These are phyloP conservation scores for Drosophila kuntzei DNA, from an alignment of 2,888 invertebrate genomes.

Conservation along the genomic window DNA sequence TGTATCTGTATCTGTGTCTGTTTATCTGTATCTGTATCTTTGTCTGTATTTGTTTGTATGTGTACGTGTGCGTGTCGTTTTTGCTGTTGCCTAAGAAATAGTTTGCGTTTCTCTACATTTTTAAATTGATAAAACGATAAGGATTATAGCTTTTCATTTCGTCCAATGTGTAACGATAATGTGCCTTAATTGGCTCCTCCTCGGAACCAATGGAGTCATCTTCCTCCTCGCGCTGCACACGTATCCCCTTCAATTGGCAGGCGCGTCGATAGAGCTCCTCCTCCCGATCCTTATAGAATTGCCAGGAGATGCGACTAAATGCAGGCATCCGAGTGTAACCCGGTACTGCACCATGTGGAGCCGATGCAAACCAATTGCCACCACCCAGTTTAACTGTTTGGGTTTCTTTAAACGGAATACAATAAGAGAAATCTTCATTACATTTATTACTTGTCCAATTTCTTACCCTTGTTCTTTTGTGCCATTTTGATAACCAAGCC, in stretches of 20 bases:
- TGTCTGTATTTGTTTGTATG: neutral
- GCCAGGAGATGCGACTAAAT: constrained; percentile 50
- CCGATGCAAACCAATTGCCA: constrained; percentile 51
- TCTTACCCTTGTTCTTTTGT: constrained; percentile 69
- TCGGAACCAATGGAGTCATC: constrained; percentile 60
- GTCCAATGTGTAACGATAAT: constrained; percentile 73
- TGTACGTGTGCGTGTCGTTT: constrained; percentile 3
- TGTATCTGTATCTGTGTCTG: neutral
- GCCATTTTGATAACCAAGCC: constrained; percentile 72
- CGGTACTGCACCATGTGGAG: constrained; percentile 22
- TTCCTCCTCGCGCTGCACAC: constrained; percentile 52
- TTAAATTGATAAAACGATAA: constrained; percentile 63
- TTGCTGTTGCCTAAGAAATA: constrained; percentile 27
- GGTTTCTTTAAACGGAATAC: constrained; percentile 47
- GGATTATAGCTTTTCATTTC: constrained; percentile 76
- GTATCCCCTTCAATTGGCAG: constrained; percentile 70
- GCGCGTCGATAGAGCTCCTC: constrained; percentile 72
- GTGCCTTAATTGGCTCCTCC: constrained; percentile 49
- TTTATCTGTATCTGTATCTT: neutral
- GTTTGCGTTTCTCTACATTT: constrained; percentile 33
- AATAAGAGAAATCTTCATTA: neutral
- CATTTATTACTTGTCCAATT: too few relatives aligned
- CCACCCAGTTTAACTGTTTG: constrained; percentile 59
- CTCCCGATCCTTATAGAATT: constrained; percentile 73
- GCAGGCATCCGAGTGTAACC: constrained; percentile 38